These are phyloP conservation scores for Colinus virginianus DNA, from an alignment of 2,113 vertebrate genomes.

Conservation along the genomic window DNA sequence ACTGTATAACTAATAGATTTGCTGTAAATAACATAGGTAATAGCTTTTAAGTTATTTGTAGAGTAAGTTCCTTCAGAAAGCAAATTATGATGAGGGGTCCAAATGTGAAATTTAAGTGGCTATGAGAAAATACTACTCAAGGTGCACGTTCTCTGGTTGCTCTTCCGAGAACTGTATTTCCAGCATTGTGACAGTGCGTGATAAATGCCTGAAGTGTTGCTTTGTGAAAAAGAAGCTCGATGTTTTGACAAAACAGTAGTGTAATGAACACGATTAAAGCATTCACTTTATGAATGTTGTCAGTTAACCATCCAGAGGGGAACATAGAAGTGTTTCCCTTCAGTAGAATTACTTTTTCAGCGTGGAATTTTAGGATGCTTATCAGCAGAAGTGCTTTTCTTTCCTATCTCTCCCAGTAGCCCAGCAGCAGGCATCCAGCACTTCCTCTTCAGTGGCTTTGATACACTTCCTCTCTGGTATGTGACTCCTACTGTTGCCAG, in stretches of 20 bases:
- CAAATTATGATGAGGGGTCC: not conserved
- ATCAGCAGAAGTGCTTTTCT: not conserved
- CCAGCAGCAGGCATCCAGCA: not conserved
- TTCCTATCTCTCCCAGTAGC: not conserved
- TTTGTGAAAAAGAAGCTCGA: not conserved
- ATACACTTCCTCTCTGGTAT: conserved; percentile 1
- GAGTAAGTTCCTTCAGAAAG: not conserved
- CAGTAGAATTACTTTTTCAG: not conserved
- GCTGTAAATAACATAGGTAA: not conserved
- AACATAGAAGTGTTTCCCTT: not conserved
- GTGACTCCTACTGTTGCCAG: not conserved
- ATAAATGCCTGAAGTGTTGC: not conserved
- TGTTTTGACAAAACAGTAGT: not conserved
- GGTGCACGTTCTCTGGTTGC: not conserved
- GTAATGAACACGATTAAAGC: not conserved
- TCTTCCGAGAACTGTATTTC: not conserved
- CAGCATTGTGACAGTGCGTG: not conserved
- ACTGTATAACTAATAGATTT: not conserved
- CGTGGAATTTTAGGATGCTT: not conserved
- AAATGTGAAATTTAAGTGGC: not conserved
- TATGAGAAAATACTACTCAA: not conserved
- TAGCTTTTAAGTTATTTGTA: not conserved
- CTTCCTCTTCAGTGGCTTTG: not conserved
- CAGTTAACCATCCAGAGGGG: not conserved
- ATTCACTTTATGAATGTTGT: not conserved